Percentiles rank a stretch among this genome's conserved stretches.
These are phyloP conservation scores for Lasiurus cinereus DNA, from an alignment of 2,113 vertebrate species.

Conservation along the genomic window DNA sequence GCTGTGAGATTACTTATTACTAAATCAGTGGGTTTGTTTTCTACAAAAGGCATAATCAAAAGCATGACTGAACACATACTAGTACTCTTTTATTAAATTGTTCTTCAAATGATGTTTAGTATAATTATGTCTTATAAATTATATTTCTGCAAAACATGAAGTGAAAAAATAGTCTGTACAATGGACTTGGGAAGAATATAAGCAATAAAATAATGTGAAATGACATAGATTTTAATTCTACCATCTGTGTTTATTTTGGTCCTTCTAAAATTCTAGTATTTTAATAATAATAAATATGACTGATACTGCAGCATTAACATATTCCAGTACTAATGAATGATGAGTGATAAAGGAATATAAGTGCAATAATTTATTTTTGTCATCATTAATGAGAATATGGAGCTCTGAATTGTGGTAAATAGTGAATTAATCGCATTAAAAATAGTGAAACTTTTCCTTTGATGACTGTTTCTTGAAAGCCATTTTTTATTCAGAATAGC, in stretches of 20 bases:
- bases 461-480: constrained; percentile 72
- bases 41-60: neutral
- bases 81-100: constrained; percentile 27
- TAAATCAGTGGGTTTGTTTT: constrained; percentile 55
- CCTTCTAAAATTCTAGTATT: constrained; percentile 62
- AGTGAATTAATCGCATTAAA: constrained; percentile 84
- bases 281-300: constrained; percentile 69
- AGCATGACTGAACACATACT: neutral
- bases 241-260: constrained; percentile 53
- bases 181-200: neutral
- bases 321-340: constrained; percentile 82
- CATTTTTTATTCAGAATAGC: constrained; percentile 74
- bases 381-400: constrained; percentile 76
- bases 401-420: constrained; percentile 71
- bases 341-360: constrained; percentile 82
- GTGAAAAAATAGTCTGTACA: neutral
- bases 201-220: constrained; percentile 10
- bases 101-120: neutral
- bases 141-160: constrained; percentile 12
- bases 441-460: constrained; percentile 79
- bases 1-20: constrained; percentile 56
- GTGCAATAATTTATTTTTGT: constrained; percentile 80
- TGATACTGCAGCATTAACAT: constrained; percentile 69
- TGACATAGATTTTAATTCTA: neutral
- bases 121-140: neutral